These are phyloP conservation scores for Dallia pectoralis DNA, from an alignment of 2,797 vertebrate genomes.

Conservation along the genomic window DNA sequence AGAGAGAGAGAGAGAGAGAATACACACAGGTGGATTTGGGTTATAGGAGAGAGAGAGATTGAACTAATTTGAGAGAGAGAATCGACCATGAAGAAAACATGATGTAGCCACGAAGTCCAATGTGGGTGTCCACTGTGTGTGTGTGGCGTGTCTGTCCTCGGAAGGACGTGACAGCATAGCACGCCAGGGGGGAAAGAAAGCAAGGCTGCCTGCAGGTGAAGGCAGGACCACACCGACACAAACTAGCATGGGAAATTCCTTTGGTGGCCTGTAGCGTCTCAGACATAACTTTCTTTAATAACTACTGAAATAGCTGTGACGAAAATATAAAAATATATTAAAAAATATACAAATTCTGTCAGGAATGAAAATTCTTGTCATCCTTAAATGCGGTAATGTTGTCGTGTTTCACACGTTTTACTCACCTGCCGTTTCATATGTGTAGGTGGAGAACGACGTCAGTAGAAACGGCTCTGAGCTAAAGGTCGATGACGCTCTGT, in stretches of 20 bases:
- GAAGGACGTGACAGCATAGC: conserved; percentile 32
- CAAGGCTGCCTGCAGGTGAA: conserved; percentile 34
- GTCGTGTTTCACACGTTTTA: neutral
- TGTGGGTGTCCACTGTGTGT: conserved; percentile 7
- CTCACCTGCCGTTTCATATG: neutral
- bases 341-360: too few species aligned
- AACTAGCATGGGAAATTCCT: conserved; percentile 36
- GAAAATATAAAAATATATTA: conserved; percentile 31
- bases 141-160: too few species aligned
- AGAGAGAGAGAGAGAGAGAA: neutral
- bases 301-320: conserved; percentile 35
- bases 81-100: conserved; percentile 42
- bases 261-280: conserved; percentile 25
- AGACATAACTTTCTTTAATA: conserved; percentile 22
- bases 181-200: conserved; percentile 27
- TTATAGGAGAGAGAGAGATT: neutral
- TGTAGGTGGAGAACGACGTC: neutral
- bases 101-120: conserved; percentile 57
- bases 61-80: conserved; percentile 34
- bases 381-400: conserved; percentile 12
- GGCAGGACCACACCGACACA: conserved; percentile 27
- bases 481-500: conserved; percentile 14
- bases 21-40: too few species aligned
- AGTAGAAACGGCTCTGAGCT: conserved; percentile 8
- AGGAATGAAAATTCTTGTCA: conserved; percentile 20